These are phyloP conservation scores for Aeoliscus strigatus DNA, from an alignment of 2,797 vertebrate genomes.

Conservation along the genomic window DNA sequence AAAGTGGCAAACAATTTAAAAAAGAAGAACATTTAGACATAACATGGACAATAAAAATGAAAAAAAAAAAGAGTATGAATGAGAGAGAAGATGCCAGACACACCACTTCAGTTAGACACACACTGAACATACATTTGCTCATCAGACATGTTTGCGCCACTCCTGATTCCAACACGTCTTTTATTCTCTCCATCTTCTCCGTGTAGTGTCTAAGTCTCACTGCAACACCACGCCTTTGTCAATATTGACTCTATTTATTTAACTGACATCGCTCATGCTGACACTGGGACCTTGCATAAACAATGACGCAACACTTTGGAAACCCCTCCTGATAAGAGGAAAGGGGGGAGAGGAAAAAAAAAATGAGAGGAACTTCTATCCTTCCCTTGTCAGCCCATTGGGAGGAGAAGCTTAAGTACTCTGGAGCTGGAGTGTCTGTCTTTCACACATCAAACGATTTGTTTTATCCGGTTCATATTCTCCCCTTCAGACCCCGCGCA, in stretches of 20 bases:
- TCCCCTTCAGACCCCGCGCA: constrained; percentile 74
- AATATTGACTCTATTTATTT: constrained; percentile 75
- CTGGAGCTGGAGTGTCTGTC: constrained; percentile 79
- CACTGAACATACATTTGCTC: constrained; percentile 17
- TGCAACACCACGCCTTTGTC: constrained; percentile 6
- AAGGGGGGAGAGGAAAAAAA: constrained; percentile 52
- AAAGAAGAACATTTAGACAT: constrained; percentile 10
- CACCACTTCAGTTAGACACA: constrained; percentile 5
- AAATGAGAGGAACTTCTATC: constrained; percentile 47
- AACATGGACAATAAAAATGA: not conserved
- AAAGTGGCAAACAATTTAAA: constrained; percentile 36
- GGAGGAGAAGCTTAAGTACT: constrained; percentile 81
- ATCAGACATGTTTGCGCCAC: constrained; percentile 29
- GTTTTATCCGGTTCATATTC: constrained; percentile 82
- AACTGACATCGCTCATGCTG: constrained; percentile 60
- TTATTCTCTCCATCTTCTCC: constrained; percentile 1
- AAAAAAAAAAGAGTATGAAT: constrained; percentile 5
- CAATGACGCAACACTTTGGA: constrained; percentile 75
- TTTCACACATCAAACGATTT: constrained; percentile 85
- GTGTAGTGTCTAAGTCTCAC: no score
- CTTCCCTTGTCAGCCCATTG: constrained; percentile 67
- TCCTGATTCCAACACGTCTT: constrained; percentile 25
- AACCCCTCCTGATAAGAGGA: constrained; percentile 59
- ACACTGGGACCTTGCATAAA: constrained; percentile 69
- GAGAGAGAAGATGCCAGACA: constrained; percentile 12